phyloP scores from a whole-genome alignment of 2,113 vertebrate genomes.

The Aythya baeri region DNA sequence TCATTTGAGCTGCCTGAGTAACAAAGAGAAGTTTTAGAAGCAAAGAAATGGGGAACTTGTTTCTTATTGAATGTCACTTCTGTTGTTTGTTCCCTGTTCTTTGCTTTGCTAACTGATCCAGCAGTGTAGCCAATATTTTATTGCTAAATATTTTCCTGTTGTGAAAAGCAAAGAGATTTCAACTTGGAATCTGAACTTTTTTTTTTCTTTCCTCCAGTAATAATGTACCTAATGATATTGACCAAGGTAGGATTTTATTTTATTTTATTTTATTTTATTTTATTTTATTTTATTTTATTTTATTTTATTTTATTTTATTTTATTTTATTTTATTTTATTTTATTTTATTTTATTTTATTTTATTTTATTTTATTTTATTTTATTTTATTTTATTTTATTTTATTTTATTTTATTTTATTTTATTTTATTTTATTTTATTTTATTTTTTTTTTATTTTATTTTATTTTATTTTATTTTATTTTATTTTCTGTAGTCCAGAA shows the following conservation, averaged over 20 bases:
- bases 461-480: background rate
- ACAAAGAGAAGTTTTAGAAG: constrained; percentile 30
- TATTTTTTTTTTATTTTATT: background rate
- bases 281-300: background rate
- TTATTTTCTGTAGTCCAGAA: background rate
- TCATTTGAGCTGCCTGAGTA: constrained; percentile 44
- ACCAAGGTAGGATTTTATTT: background rate
- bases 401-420: background rate
- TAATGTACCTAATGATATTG: background rate
- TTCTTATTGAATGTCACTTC: background rate
- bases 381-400: background rate
- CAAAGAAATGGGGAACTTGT: constrained; percentile 15
- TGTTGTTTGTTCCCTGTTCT: background rate
- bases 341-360: too few relatives aligned
- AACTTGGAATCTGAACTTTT: background rate
- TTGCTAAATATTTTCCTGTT: background rate
- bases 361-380: too few relatives aligned
- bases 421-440: too few relatives aligned
- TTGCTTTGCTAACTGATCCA: background rate
- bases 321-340: background rate
- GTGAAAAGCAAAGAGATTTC: background rate
- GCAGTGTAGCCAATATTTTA: background rate
- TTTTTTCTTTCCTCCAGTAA: background rate
- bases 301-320: background rate
- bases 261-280: background rate